Evolutionary conservation across 2,888 invertebrate genomes (phyloP), one percentile per base, ranked within the genome.

Genomic region (Mamestra brassicae): DNA sequence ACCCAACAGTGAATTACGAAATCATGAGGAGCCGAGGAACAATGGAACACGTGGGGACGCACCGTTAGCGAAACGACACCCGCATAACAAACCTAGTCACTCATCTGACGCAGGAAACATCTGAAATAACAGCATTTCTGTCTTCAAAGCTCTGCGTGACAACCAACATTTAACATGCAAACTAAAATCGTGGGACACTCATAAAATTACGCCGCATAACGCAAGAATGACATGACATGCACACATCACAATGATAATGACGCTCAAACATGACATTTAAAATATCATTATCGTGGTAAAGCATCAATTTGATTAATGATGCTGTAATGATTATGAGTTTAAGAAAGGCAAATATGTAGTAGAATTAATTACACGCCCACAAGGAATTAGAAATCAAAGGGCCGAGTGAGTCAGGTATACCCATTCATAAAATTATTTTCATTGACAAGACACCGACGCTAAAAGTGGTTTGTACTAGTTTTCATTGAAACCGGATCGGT

Each of bases 81-180:
- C 89, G 92, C 86, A 83, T 81, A 79, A 79, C 70, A 73, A 82
- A 83, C 74, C 63, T n/a, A 83, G 74, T 74, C 78, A 79, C 80
- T 85, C 36, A 80, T 76, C 83, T 78, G 52, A 57, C 42, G 45
- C 36, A 76, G 69, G 66, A 76, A 79, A 66, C 83, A 84, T 91
- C 89, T 92, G 89, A 91, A 92, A 93, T 89, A 94, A 93, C 92
- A 93, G 91, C 90, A 91, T 86, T 89, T 89, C 88, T 90, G 89
- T 92, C 92, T 93, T 88, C 83, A 87, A 87, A 90, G 85, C 89
- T 86, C 92, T 83, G 93, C 93, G 92, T 94, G 94, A 85, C 90
- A 82, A 89, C 87, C 71, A 74, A 76, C 83, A 85, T 87, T 90
- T 89, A 78, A 89, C 88, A 88, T 88, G 88, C 17, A 81, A 88